phyloP scores from a whole-genome alignment of 1,140 invertebrate species.

The Bilobella aurantiaca region DNA sequence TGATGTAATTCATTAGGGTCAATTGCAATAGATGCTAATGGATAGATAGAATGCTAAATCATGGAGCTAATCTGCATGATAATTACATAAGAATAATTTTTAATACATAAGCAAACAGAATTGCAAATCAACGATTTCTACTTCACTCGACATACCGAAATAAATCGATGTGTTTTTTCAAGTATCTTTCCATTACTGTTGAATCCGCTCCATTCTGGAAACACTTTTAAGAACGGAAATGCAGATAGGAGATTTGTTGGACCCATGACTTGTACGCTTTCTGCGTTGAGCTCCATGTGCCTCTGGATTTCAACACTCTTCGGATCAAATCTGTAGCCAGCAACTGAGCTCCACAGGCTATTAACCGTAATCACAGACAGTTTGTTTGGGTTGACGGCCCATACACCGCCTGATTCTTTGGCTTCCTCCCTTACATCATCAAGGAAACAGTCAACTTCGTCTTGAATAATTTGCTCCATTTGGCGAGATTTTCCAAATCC shows the following conservation, averaged over 20 bases:
- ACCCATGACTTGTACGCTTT: not conserved
- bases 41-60: too few relatives aligned
- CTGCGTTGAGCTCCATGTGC: constrained; percentile 11
- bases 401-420: not conserved
- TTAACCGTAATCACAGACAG: constrained; percentile 10
- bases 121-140: too few relatives aligned
- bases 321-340: constrained; percentile 52
- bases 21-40: too few relatives aligned
- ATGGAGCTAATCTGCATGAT: too few relatives aligned
- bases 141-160: not conserved
- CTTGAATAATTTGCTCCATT: constrained; percentile 10
- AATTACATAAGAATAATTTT: too few relatives aligned
- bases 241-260: constrained; percentile 3
- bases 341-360: constrained; percentile 73
- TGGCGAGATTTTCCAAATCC: constrained; percentile 36
- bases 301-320: constrained; percentile 33
- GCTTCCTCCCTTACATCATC: not conserved
- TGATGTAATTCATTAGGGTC: too few relatives aligned
- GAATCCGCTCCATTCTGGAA: not conserved
- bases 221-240: constrained; percentile 14
- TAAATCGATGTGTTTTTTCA: constrained; percentile 53
- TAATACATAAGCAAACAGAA: too few relatives aligned
- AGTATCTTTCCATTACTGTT: not conserved
- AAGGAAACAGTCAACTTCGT: constrained; percentile 5
- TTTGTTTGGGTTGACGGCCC: not conserved